Conservation (phyloP, 2,113 vertebrate species). For the Hepsetus odoe region DNA sequence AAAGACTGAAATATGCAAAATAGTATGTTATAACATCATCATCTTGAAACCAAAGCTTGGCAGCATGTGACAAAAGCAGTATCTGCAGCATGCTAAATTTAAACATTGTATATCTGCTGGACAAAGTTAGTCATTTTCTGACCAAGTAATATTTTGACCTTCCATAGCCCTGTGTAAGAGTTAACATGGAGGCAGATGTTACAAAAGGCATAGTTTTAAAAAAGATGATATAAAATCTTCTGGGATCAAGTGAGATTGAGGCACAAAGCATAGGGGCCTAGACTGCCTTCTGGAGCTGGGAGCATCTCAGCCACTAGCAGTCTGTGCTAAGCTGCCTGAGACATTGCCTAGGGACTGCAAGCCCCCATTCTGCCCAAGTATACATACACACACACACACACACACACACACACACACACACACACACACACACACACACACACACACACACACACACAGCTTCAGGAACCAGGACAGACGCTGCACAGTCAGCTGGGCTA, state of each 20-base stretch:
- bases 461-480: slow-evolving; percentile 33
- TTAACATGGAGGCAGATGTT: slow-evolving; percentile 14
- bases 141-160: neutral
- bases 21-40: neutral
- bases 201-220: slow-evolving; percentile 7
- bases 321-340: slow-evolving; percentile 17
- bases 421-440: slow-evolving; percentile 3
- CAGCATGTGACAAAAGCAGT: neutral
- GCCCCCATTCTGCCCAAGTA: slow-evolving; percentile 25
- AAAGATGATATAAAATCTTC: slow-evolving; percentile 23
- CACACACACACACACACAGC: neutral
- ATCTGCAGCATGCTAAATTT: neutral
- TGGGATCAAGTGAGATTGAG: slow-evolving; percentile 32
- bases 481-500: slow-evolving; percentile 36
- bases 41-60: neutral
- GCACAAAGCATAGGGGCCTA: slow-evolving; percentile 26
- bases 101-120: neutral
- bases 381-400: slow-evolving; percentile 1
- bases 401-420: neutral
- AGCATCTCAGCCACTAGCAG: slow-evolving; percentile 19
- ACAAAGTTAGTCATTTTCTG: neutral
- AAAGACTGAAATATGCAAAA: neutral
- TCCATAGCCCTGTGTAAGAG: neutral
- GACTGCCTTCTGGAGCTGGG: slow-evolving; percentile 33
- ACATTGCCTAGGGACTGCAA: slow-evolving; percentile 18